Evolutionary conservation across 2,113 vertebrate species (phyloP), one percentile per base, ranked within the genome.

Genomic region (Silurus glanis): DNA sequence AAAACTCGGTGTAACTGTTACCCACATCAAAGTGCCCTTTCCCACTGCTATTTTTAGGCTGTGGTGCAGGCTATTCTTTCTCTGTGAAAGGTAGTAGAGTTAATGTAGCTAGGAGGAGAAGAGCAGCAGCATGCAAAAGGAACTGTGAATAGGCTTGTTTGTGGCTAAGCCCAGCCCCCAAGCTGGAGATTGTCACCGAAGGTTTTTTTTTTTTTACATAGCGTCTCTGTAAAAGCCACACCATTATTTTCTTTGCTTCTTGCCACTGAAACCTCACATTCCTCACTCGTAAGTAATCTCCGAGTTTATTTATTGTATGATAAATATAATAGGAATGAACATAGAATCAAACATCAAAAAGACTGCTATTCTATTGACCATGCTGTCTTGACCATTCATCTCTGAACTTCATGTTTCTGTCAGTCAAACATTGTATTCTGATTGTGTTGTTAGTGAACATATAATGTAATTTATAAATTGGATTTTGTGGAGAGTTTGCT

Each of bases 91-190:
- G 85, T 83, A 86, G 78, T 14, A 55, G 66, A 74, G 84, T 69
- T 85, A 67, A 61, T 47, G 53, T 51, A 81, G 61, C 79, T 83
- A 83, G 80, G 61, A 86, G 82, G 66, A 55, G 62, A 86, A 86
- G 66, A 87, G 81, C 72, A 67, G 81, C 61, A 81, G 83, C 87
- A 82, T 72, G 84, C 56, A 88, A 62, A 66, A 83, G 79, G 59
- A 87, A 74, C 85, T 78, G 62, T 93, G 91, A 93, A 94, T 91
- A 92, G 92, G 21, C 85, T 86, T 80, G 86, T 93, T 92, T 92
- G 90, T 93, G 84, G 88, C 76, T 88, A 71, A 62, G 84, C 90
- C 90, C 80, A 53, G 49, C 87, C 88, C 87, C 87, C 66, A 12
- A 53, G 71, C 66, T 84, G 86, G 71, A 82, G 45, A 88, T 86